phyloP scores from a whole-genome alignment of 2,113 vertebrate species.

The Callipepla squamata region DNA sequence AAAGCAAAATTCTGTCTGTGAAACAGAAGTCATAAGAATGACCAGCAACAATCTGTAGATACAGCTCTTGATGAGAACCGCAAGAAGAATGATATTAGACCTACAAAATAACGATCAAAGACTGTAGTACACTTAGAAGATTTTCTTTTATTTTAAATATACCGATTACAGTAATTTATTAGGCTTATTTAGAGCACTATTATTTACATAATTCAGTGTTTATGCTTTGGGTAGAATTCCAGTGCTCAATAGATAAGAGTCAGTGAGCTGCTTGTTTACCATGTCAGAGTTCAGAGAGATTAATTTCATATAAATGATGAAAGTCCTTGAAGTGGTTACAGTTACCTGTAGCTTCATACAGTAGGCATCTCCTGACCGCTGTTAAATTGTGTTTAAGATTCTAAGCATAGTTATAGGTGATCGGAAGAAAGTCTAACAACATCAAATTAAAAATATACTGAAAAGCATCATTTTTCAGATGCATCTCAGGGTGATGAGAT shows the following conservation, averaged over 20 bases:
- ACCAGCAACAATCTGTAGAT: not conserved
- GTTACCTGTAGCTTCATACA: conserved; percentile 61
- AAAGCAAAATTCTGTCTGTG: not conserved
- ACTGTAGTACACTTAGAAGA: conserved; percentile 56
- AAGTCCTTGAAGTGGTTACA: conserved; percentile 65
- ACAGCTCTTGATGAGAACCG: not conserved
- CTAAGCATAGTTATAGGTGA: conserved; percentile 58
- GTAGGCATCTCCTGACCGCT: conserved; percentile 24
- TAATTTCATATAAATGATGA: conserved; percentile 46
- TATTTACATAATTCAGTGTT: conserved; percentile 78
- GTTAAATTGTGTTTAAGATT: conserved; percentile 44
- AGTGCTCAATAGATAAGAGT: conserved; percentile 67
- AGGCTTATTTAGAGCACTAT: conserved; percentile 72
- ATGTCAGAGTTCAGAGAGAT: conserved; percentile 39
- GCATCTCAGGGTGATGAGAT: not conserved
- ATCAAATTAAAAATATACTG: conserved; percentile 32
- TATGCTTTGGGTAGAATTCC: conserved; percentile 67
- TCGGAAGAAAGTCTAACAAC: conserved; percentile 43
- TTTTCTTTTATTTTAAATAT: conserved; percentile 84
- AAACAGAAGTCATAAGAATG: not conserved
- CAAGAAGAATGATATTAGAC: not conserved
- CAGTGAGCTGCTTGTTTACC: conserved; percentile 63
- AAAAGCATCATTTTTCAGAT: conserved; percentile 51
- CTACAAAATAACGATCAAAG: conserved; percentile 62
- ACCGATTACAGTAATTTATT: conserved; percentile 78